phyloP scores from a whole-genome alignment of 2,888 invertebrate species.

The Pyrochroa serraticornis region DNA sequence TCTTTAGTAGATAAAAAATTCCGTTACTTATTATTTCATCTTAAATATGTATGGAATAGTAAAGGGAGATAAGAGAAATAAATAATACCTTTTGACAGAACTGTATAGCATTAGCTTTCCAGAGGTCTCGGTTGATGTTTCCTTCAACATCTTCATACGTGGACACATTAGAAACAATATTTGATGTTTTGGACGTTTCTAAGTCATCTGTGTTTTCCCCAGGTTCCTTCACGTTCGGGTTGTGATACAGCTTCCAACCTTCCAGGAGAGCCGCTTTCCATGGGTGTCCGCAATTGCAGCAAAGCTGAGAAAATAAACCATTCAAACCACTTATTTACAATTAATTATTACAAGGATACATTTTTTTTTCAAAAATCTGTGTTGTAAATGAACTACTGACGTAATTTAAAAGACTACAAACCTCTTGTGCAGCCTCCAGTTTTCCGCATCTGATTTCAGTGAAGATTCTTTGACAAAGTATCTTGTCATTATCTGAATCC shows the following conservation, averaged over 20 bases:
- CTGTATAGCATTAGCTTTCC: slow-evolving; percentile 77
- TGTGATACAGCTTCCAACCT: slow-evolving; percentile 89
- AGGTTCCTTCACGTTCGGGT: slow-evolving; percentile 72
- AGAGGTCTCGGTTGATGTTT: slow-evolving; percentile 80
- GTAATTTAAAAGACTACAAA: slow-evolving; percentile 27
- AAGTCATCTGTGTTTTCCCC: slow-evolving; percentile 40
- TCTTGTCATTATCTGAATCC: slow-evolving; percentile 80
- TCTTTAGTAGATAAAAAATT: not conserved
- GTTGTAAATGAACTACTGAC: too few species aligned
- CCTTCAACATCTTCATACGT: slow-evolving; percentile 67
- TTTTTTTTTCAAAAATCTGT: too few species aligned
- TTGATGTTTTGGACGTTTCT: slow-evolving; percentile 49
- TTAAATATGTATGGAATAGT: too few species aligned
- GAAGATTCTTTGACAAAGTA: slow-evolving; percentile 69
- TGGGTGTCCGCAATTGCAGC: slow-evolving; percentile 85
- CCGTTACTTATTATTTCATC: too few species aligned
- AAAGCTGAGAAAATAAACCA: slow-evolving; percentile 60
- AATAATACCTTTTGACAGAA: slow-evolving; percentile 49
- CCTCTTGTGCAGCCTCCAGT: slow-evolving; percentile 80
- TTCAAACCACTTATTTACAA: too few species aligned
- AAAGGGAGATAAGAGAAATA: not conserved
- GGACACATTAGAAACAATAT: slow-evolving; percentile 2
- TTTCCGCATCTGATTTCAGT: slow-evolving; percentile 84
- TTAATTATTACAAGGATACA: too few species aligned
- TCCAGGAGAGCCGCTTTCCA: slow-evolving; percentile 91